Base-by-base conservation (phyloP, 2,113 vertebrate species). In the Globicephala melas region DNA sequence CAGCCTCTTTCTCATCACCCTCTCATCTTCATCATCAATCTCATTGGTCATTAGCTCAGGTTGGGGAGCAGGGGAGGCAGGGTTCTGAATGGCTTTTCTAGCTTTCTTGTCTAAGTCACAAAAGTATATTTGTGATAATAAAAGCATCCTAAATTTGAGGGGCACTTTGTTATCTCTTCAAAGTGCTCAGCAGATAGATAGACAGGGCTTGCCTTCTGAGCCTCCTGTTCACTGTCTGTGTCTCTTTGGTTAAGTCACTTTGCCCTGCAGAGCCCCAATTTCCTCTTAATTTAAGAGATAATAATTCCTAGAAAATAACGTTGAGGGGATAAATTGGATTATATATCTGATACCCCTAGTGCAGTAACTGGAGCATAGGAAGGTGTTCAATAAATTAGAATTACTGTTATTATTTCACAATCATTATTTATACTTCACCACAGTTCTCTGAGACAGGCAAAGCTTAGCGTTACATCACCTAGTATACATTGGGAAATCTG, bases 391-490 rank as follows among this genome's bases (percentile, higher is more conserved):
- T 58, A 44, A 41, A 53, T 81, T 41, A 25, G 85, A 85, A 97
- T 91, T 63, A 38, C 9, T 15, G 26, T 50, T 63, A 90, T 93
- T 84, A 84, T 79, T 92, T 90, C 26, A 95, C 68, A 95, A 17
- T 55, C 60, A 85, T 62, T 89, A 74, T 82, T 89, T 76, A 82
- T 62, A 21, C 11, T 83, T 79, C 23, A 38, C 17, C 89, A 33
- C 14, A 70, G 18, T 58, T 89, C 47, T 67, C 83, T 67, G 62
- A 82, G 44, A 28, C 5, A 93, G 20, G n/a, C 7, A 55, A 36
- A 33, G 50, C 4, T n/a, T 38, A 82, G 33, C 15, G 5, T 70
- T 86, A 15, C 3, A 23, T 41, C 4, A 4, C n/a, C 18, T 14
- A 23, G 6, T 5, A n/a, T 26, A 58, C 11, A 50, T 8, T 25